Evolutionary conservation across 2,797 vertebrate species (phyloP).

Genomic region (Cirrhinus molitorella): DNA sequence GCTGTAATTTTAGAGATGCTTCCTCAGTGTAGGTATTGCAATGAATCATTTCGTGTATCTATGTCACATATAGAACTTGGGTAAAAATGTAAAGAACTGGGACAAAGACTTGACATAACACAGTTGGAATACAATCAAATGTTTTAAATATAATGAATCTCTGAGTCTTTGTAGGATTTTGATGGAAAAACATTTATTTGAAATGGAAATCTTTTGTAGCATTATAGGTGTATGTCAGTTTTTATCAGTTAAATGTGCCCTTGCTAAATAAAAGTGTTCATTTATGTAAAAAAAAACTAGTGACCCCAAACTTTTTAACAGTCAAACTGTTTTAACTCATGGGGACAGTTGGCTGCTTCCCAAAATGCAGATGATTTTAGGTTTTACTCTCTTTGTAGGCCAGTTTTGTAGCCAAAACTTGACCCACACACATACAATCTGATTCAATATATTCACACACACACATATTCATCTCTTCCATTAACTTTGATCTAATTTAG

Average conservation of each 20-base stretch:
- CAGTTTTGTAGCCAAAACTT: not conserved
- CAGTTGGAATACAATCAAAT: not conserved
- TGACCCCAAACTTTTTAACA: not conserved
- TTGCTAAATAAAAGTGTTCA: not conserved
- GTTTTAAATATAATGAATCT: not conserved
- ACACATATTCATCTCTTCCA: not conserved
- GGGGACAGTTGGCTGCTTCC: not conserved
- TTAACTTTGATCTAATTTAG: constrained; percentile 26
- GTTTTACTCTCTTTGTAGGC: not conserved
- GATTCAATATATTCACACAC: not conserved
- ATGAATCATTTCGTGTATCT: not conserved
- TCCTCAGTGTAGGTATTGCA: not conserved
- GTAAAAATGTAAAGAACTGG: not conserved
- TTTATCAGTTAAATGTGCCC: not conserved
- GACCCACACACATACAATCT: not conserved
- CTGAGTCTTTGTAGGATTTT: not conserved
- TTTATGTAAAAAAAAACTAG: not conserved
- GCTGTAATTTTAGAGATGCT: not conserved
- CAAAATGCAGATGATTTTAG: constrained; percentile 13
- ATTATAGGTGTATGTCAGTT: not conserved
- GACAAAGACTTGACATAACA: not conserved
- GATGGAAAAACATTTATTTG: not conserved
- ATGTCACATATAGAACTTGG: no score
- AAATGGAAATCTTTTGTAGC: not conserved
- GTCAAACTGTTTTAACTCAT: not conserved